A percentile compares a stretch with the other conserved stretches of the same genome.
Conservation (phyloP, 2,797 vertebrate species). For the Alosa sapidissima region DNA sequence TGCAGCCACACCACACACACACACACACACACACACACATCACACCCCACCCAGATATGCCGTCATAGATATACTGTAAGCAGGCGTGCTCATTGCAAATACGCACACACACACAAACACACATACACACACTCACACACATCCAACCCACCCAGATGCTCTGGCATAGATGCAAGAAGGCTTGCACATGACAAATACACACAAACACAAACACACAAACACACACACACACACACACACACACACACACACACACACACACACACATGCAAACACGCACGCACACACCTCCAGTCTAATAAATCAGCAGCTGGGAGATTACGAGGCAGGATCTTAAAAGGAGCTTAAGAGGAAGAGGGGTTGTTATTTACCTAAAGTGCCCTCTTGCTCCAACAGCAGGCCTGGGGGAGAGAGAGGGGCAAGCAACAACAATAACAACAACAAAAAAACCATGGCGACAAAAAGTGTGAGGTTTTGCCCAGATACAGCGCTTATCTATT, state of each 20-base stretch:
- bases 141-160: not conserved
- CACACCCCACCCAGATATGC: not conserved
- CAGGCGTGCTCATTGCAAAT: not conserved
- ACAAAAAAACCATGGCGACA: not conserved
- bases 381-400: conserved; percentile 18
- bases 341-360: conserved; percentile 44
- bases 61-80: not conserved
- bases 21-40: not conserved
- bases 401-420: not conserved
- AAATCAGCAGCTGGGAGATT: conserved; percentile 46
- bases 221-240: not conserved
- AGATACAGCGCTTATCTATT: not conserved
- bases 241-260: not conserved
- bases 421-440: not conserved
- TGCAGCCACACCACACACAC: not conserved
- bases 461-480: conserved; percentile 6
- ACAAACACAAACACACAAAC: not conserved
- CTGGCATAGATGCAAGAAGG: not conserved
- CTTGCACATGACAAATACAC: not conserved
- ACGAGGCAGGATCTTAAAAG: conserved; percentile 48
- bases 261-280: conserved; percentile 9
- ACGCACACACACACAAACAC: not conserved
- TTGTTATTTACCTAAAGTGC: conserved; percentile 42
- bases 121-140: not conserved
- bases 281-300: conserved; percentile 29